phyloP scores from a whole-genome alignment of 2,888 invertebrate species.

The Hanleya hanleyi region DNA sequence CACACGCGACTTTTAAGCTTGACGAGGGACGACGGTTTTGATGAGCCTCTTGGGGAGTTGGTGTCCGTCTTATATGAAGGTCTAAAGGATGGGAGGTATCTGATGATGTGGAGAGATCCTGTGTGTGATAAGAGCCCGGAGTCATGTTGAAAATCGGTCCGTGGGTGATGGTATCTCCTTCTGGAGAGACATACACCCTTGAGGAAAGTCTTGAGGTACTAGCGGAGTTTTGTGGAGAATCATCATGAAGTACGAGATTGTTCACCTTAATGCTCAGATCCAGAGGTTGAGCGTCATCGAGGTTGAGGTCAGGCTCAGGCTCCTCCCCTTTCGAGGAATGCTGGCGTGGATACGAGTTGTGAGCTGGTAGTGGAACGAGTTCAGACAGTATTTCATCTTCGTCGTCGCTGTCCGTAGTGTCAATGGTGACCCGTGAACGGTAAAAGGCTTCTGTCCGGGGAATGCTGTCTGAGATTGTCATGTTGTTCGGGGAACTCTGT shows the following conservation, averaged over 20 bases:
- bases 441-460: not conserved
- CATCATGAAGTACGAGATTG: not conserved
- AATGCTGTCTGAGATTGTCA: too few species aligned
- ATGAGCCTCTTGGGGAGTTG: not conserved
- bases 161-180: not conserved
- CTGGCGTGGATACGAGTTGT: not conserved
- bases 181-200: too few species aligned
- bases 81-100: not conserved
- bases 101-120: too few species aligned
- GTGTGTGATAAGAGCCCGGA: too few species aligned
- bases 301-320: not conserved
- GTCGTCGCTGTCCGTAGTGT: not conserved
- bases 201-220: not conserved
- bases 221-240: not conserved
- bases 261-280: not conserved
- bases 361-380: not conserved
- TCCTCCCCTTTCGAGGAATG: too few species aligned
- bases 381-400: not conserved
- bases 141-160: too few species aligned
- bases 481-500: too few species aligned
- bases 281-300: constrained; percentile 6
- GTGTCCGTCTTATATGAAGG: not conserved
- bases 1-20: not conserved
- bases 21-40: not conserved
- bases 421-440: not conserved